A percentile compares a stretch with the other conserved stretches of the same genome.
Evolutionary conservation across 2,888 invertebrate species (phyloP).

Genomic region (Trichacis sp.): DNA sequence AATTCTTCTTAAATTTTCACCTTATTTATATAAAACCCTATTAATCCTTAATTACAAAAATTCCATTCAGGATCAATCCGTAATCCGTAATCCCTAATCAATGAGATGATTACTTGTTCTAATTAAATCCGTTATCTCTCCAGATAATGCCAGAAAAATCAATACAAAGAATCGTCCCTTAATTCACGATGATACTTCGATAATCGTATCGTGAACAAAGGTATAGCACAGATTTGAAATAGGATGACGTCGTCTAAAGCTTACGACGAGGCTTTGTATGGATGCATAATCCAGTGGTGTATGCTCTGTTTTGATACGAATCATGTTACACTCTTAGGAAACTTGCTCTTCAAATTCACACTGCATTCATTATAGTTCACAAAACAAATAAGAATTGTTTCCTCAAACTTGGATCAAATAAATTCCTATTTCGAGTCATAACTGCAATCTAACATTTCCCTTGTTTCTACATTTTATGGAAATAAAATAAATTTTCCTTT

Average conservation of each 20-base stretch:
- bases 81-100: too few relatives aligned
- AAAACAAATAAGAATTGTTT: not conserved
- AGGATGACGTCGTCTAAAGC: constrained; percentile 30
- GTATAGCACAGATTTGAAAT: constrained; percentile 35
- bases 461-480: too few relatives aligned
- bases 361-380: constrained; percentile 1
- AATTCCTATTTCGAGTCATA: not conserved
- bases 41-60: too few relatives aligned
- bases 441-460: too few relatives aligned
- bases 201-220: constrained; percentile 1
- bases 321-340: not conserved
- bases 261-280: constrained; percentile 28
- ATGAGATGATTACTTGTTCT: too few relatives aligned
- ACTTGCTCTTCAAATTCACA: not conserved
- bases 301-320: not conserved
- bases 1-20: too few relatives aligned
- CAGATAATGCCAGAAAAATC: too few relatives aligned
- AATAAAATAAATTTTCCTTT: too few relatives aligned
- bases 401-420: not conserved
- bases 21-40: too few relatives aligned
- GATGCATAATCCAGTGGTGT: constrained; percentile 33
- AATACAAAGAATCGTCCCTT: not conserved
- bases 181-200: not conserved
- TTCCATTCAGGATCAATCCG: too few relatives aligned
- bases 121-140: too few relatives aligned